Conservation (phyloP, 2,888 invertebrate genomes). For the Pheosia gnoma region DNA sequence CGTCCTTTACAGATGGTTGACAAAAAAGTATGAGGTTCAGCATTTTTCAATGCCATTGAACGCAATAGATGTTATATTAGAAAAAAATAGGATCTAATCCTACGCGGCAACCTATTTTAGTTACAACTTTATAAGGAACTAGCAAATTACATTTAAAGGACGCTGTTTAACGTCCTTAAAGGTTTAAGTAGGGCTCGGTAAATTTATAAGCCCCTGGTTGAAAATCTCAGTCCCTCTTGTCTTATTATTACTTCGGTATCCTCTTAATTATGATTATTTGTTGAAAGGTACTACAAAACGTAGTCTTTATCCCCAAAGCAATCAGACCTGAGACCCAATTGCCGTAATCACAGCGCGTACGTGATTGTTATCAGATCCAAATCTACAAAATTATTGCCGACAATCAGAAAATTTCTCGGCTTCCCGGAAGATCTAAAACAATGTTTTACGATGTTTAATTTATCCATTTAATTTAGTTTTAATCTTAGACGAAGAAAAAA, state of each 20-base stretch:
- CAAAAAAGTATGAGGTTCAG: too few relatives aligned
- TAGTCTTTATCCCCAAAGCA: neutral
- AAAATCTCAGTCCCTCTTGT: neutral
- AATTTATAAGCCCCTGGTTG: too few relatives aligned
- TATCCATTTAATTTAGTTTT: too few relatives aligned
- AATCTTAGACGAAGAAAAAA: too few relatives aligned
- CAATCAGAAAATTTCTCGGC: neutral
- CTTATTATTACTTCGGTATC: neutral
- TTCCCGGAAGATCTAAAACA: neutral
- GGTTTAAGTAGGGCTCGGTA: too few relatives aligned
- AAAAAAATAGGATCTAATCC: too few relatives aligned
- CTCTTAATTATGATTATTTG: neutral
- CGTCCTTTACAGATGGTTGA: slow-evolving; percentile 11
- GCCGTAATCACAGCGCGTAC: slow-evolving; percentile 10
- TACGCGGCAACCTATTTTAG: too few relatives aligned
- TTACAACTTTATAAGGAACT: too few relatives aligned
- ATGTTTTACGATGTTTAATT: neutral
- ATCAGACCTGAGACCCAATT: slow-evolving; percentile 7
- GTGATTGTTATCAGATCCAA: slow-evolving; percentile 22
- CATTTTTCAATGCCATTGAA: too few relatives aligned
- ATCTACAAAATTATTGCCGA: slow-evolving; percentile 16
- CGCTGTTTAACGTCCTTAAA: too few relatives aligned
- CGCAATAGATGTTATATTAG: too few relatives aligned
- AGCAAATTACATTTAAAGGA: too few relatives aligned
- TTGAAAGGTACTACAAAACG: neutral